Percentiles rank a stretch among this genome's conserved stretches.
Evolutionary conservation across 2,797 vertebrate genomes (phyloP).

Genomic region (Halcyon badia): DNA sequence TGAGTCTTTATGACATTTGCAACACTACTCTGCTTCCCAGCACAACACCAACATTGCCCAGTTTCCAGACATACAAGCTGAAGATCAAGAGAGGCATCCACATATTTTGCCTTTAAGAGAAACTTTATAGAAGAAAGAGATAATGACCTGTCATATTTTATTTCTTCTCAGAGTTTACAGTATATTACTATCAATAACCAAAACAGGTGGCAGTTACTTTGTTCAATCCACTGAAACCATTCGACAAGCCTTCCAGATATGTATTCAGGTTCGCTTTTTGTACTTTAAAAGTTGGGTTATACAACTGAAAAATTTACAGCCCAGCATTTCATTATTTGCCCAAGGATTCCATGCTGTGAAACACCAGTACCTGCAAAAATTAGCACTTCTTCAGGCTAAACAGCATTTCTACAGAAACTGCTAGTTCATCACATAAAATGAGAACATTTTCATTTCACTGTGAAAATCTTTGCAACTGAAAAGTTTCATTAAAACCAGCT

Average conservation of each 20-base stretch:
- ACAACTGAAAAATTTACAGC: neutral
- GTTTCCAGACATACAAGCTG: neutral
- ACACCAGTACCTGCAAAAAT: neutral
- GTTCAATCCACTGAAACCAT: neutral
- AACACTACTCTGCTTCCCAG: neutral
- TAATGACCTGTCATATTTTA: neutral
- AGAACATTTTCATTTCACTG: neutral
- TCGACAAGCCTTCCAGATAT: neutral
- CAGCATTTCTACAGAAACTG: neutral
- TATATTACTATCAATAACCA: neutral
- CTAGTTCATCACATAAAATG: neutral
- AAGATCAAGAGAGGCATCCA: neutral
- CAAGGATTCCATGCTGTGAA: neutral
- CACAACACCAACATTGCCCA: neutral
- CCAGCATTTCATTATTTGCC: neutral
- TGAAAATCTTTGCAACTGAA: neutral
- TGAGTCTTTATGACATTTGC: neutral
- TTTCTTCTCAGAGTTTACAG: neutral
- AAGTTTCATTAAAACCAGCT: neutral
- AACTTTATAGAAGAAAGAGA: neutral
- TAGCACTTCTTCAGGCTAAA: neutral
- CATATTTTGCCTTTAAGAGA: neutral
- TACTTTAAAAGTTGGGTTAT: neutral
- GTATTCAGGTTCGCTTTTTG: neutral
- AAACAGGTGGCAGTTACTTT: constrained; percentile 7